Conservation (phyloP, 2,888 invertebrate genomes). For the Aromia moschata region DNA sequence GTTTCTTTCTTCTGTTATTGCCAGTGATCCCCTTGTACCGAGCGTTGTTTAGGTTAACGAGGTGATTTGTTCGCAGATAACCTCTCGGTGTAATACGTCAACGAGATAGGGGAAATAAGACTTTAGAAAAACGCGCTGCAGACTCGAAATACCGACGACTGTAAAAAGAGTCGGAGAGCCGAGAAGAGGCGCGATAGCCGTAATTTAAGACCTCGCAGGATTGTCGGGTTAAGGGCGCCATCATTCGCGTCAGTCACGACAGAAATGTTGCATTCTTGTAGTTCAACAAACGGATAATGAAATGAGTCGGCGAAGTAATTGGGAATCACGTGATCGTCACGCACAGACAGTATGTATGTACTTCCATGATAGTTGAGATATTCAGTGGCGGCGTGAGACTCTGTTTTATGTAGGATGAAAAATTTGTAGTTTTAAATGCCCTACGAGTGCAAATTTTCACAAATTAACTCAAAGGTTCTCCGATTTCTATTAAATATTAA, state of each 20-base stretch:
- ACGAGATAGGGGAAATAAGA: constrained; percentile 3
- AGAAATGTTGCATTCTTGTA: not conserved
- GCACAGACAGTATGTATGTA: no score
- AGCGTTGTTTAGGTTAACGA: constrained; percentile 17
- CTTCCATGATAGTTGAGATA: no score
- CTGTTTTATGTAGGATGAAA: no score
- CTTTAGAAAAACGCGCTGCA: not conserved
- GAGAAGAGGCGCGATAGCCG: not conserved
- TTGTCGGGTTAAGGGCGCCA: not conserved
- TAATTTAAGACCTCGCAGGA: not conserved
- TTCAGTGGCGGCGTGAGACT: no score
- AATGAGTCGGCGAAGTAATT: not conserved
- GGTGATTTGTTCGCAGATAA: constrained; percentile 19
- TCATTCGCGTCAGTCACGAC: not conserved
- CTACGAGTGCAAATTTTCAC: no score
- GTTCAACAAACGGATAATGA: not conserved
- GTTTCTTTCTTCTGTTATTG: no score
- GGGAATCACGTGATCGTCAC: no score
- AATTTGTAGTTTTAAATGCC: no score
- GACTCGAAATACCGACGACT: not conserved
- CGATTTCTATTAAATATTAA: no score
- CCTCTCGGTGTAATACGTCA: constrained; percentile 4
- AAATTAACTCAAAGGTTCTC: no score
- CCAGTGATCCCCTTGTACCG: constrained; percentile 14
- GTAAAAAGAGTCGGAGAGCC: not conserved